Evolutionary conservation across 1,140 invertebrate genomes (phyloP).

Genomic region (Drosophila aff.): DNA sequence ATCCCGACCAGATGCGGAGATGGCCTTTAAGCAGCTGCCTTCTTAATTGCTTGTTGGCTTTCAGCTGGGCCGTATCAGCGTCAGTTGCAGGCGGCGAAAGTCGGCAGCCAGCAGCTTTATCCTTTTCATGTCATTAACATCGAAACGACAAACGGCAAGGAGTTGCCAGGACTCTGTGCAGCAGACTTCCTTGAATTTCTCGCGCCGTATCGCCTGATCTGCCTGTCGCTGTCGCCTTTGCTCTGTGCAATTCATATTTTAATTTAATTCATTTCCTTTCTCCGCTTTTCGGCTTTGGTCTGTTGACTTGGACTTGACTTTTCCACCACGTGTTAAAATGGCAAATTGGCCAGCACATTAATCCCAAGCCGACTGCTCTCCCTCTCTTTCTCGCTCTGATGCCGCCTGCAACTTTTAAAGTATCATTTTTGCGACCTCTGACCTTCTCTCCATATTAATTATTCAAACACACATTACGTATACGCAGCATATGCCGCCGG

Average conservation of each 20-base stretch:
- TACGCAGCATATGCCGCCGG: slow-evolving; percentile 21
- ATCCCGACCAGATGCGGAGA: neutral
- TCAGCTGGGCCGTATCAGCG: slow-evolving; percentile 42
- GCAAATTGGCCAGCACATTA: slow-evolving; percentile 30
- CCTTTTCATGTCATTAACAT: slow-evolving; percentile 53
- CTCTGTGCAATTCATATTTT: slow-evolving; percentile 52
- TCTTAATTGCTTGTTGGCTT: slow-evolving; percentile 57
- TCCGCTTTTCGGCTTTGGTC: slow-evolving; percentile 7
- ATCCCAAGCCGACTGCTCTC: slow-evolving; percentile 13
- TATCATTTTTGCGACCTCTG: slow-evolving; percentile 18
- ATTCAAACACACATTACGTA: slow-evolving; percentile 45
- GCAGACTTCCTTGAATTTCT: slow-evolving; percentile 32
- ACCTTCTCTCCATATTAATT: slow-evolving; percentile 34
- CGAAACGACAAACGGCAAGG: slow-evolving; percentile 12
- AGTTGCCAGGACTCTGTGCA: neutral
- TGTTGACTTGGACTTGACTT: slow-evolving; percentile 28
- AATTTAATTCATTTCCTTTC: slow-evolving; percentile 56
- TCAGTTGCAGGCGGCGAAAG: slow-evolving; percentile 42
- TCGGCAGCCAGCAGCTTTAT: slow-evolving; percentile 30
- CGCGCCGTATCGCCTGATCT: slow-evolving; percentile 26
- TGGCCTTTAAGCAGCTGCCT: slow-evolving; percentile 33
- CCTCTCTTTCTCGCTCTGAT: neutral
- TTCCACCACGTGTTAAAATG: slow-evolving; percentile 17
- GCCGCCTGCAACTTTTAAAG: slow-evolving; percentile 8
- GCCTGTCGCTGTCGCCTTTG: slow-evolving; percentile 4